Percentiles rank a stretch among this genome's conserved stretches.
These are phyloP conservation scores for Sebastes miniatus DNA, from an alignment of 2,797 vertebrate species.

Conservation along the genomic window DNA sequence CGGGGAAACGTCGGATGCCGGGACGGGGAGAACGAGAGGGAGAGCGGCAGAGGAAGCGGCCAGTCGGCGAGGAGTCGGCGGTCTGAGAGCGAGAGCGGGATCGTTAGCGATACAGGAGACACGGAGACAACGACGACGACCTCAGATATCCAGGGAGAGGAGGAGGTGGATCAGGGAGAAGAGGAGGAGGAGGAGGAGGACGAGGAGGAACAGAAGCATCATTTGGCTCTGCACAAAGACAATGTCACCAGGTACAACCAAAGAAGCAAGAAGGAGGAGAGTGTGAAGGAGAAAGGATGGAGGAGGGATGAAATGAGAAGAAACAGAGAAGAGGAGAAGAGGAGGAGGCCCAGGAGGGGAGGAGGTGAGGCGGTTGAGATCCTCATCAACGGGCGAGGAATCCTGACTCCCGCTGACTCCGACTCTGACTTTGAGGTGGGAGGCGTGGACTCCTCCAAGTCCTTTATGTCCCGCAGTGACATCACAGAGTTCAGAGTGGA, in stretches of 20 bases:
- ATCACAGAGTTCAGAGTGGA: neutral
- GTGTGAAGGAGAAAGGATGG: conserved; percentile 50
- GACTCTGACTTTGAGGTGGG: conserved; percentile 60
- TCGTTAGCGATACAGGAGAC: conserved; percentile 90
- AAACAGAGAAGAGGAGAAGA: conserved; percentile 60
- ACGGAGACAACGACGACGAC: conserved; percentile 82
- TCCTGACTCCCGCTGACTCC: conserved; percentile 65
- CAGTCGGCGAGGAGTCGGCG: conserved; percentile 76
- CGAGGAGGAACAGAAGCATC: conserved; percentile 19
- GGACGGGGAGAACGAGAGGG: neutral
- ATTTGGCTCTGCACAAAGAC: neutral
- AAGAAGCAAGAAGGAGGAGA: conserved; percentile 38
- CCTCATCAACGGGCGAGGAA: conserved; percentile 60
- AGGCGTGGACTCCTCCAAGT: neutral
- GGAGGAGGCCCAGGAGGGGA: conserved; percentile 45
- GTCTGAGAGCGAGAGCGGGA: conserved; percentile 93
- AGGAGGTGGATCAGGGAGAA: conserved; percentile 54
- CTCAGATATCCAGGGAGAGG: conserved; percentile 84
- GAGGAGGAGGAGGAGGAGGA: conserved; percentile 21
- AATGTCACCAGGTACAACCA: neutral
- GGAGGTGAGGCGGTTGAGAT: conserved; percentile 70
- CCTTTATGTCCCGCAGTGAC: conserved; percentile 38
- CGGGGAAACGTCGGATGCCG: neutral
- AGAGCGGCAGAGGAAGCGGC: conserved; percentile 65
- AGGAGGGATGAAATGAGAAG: conserved; percentile 35